These are phyloP conservation scores for Alethe castanea DNA, from an alignment of 2,113 vertebrate genomes.

Conservation along the genomic window DNA sequence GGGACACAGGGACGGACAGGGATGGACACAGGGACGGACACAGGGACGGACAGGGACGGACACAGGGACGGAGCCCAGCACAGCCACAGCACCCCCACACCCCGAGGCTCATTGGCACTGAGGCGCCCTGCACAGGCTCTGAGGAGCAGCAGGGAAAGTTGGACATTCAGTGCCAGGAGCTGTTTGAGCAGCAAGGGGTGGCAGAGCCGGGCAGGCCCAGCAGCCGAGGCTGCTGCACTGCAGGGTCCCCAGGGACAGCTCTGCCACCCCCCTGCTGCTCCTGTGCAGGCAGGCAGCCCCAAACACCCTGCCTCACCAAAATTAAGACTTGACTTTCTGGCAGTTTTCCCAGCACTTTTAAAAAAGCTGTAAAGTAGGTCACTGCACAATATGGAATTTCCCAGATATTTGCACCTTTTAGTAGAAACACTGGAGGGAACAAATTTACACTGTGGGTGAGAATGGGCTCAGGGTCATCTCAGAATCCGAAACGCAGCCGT, in stretches of 20 bases:
- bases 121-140: fast-evolving
- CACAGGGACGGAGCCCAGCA: too few species aligned
- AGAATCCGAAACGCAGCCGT: fast-evolving
- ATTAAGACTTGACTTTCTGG: not conserved
- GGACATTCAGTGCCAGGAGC: fast-evolving
- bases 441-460: not conserved
- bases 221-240: not conserved
- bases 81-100: fast-evolving
- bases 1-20: too few species aligned
- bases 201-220: fast-evolving
- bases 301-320: not conserved
- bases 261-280: not conserved
- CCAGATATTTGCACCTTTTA: not conserved
- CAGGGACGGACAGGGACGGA: too few species aligned
- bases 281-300: not conserved
- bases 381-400: not conserved
- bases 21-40: too few species aligned
- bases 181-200: not conserved
- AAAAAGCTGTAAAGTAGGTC: not conserved
- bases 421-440: not conserved
- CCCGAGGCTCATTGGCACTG: fast-evolving
- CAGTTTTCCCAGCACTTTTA: not conserved
- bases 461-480: not conserved
- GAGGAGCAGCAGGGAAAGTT: fast-evolving
- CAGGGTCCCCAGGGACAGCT: not conserved